These are phyloP conservation scores for Tyria jacobaeae DNA, from an alignment of 2,888 invertebrate species.

Conservation along the genomic window DNA sequence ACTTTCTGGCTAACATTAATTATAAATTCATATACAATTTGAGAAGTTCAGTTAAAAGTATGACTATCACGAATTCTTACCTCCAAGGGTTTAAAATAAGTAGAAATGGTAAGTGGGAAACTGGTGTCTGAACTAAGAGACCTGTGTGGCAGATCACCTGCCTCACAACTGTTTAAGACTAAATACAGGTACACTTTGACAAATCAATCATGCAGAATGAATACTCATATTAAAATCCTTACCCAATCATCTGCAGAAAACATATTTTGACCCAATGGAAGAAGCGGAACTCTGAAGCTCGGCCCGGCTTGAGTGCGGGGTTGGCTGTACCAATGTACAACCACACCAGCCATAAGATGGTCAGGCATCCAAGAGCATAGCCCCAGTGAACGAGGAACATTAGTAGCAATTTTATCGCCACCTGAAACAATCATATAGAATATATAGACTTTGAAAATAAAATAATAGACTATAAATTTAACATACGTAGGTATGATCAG, in stretches of 20 bases:
- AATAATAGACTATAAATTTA: background rate
- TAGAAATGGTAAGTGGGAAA: no score
- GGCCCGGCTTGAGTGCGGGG: conserved; percentile 97
- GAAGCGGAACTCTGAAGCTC: conserved; percentile 93
- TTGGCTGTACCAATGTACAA: conserved; percentile 98
- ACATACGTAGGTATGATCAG: background rate
- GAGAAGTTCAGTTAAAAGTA: no score
- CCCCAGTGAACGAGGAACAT: conserved; percentile 98
- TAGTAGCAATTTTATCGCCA: conserved; percentile 93
- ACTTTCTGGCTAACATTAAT: no score
- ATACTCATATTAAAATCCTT: conserved; percentile 53
- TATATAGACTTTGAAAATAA: background rate
- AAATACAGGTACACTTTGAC: no score
- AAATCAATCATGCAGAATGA: background rate
- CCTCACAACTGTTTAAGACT: no score
- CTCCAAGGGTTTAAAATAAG: no score
- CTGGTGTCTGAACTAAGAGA: no score
- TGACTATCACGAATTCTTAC: no score
- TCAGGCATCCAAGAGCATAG: conserved; percentile 94
- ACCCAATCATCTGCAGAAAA: conserved; percentile 92
- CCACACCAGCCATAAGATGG: conserved; percentile 94
- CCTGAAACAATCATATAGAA: conserved; percentile 81
- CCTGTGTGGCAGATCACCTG: no score
- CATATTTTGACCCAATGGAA: conserved; percentile 92
- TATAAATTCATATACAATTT: no score